Evolutionary conservation across 2,113 vertebrate species (phyloP), one percentile per base, ranked within the genome.

Genomic region (Cryptomyrus ogoouensis): DNA sequence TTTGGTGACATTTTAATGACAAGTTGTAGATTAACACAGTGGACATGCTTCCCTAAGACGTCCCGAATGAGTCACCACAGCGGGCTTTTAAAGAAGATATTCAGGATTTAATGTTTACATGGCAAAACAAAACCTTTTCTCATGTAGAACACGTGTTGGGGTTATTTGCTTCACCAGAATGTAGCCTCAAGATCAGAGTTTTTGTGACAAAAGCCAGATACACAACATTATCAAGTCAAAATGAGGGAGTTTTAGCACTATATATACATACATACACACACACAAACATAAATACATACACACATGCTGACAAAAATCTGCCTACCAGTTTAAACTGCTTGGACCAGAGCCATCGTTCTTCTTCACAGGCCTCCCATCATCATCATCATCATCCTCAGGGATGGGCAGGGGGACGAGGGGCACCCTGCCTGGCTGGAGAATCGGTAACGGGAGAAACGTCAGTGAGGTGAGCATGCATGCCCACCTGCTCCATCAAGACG

Each of bases 381-480:
- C 46, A 88, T 89, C 91, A 52, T 92, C 92, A 77, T 94, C 92
- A 58, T 94, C 94, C 91, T 96, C 95, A 89, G 93, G 94, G 91
- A 96, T 96, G 21, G 95, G 94, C 84, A 94, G 93, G 49, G 94
- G 94, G 5, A 95, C 74, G 27, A 94, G 58, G 6, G 95, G 95
- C 90, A 95, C 91, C 92, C 95, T 94, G 19, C 92, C 92, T 66
- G 94, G 94, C 95, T 96, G 90, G 0, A 91, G 91, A 17, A 24
- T 3, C 90, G 47, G 27, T 66, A 31, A 50, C 3, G 6, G 15
- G 10, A 21, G 15, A 6, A 86, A 47, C n/a, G 3, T 2, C 46
- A 58, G 39, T 42, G 2, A 91, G 21, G 50, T 1, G 47, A 83
- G 50, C 35, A 46, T 53, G 10, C 21, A 42, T 24, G 27, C 0